Base-by-base conservation (phyloP, 2,888 invertebrate species). In the Phasia obesa region DNA sequence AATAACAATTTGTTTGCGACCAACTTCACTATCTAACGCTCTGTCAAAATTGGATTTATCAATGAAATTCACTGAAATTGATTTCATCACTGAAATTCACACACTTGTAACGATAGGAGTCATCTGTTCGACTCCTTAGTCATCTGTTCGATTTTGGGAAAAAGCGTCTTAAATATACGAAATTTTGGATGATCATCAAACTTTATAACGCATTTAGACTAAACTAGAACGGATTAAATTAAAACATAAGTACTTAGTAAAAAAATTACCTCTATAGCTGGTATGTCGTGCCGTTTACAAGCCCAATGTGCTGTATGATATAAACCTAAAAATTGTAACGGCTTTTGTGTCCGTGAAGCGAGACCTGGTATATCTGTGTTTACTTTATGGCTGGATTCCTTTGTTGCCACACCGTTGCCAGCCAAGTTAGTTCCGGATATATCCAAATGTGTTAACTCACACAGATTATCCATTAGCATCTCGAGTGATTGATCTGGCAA, bases 381-480 rank as follows among this genome's bases (percentile, higher is more conserved):
- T 55, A 85, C 76, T 81, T 86, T 88, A 27, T 84, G 81, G 21
- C 87, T 88, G 67, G 89, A 88, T 74, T 92, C 92, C 78, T 92
- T 92, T 83, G 92, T 92, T 88, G 95, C 95, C 27, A 95, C 95
- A 59, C 97, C 97, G 70, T 94, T 94, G 15, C 98, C 97, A 49
- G 98, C 97, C 85, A 99, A 92, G 92, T 99, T 98, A 19, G 99
- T 99, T 15, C 98, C 98, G 4, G 98, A 98, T 89, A 99, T 97
- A 92, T 99, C 99, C 86, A 99, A 92, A 25, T 96, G 96, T 51
- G 94, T 94, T 79, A 99, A 92, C 65, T 94, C 91, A 0, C 96
- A 95, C 87, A 99, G 92, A 88, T 93, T 94, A 65, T 93, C 93
- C 13, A 98, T 94, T 44, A 99, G 92, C 86, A 93, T 93, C 23